phyloP scores from a whole-genome alignment of 2,113 vertebrate genomes.

The Nothocercus nigrocapillus region DNA sequence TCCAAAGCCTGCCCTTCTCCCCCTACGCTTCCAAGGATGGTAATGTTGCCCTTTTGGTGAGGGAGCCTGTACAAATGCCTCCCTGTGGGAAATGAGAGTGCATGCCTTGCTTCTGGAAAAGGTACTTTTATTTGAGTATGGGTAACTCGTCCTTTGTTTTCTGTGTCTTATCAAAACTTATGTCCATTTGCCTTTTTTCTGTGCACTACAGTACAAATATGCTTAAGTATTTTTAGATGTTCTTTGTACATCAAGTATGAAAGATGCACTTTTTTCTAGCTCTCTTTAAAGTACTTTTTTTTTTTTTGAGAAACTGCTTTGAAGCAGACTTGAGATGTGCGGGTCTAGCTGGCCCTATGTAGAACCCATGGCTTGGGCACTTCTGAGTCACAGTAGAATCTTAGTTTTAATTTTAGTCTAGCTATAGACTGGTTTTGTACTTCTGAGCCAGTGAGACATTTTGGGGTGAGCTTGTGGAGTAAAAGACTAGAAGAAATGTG shows the following conservation, averaged over 20 bases:
- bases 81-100: fast-evolving
- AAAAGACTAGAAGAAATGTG: background rate
- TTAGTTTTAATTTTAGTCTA: background rate
- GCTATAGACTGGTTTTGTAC: background rate
- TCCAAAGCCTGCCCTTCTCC: background rate
- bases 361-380: background rate
- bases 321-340: background rate
- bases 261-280: background rate
- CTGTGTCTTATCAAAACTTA: fast-evolving
- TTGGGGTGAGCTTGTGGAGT: background rate
- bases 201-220: background rate
- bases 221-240: background rate
- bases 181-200: background rate
- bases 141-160: background rate
- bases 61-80: background rate
- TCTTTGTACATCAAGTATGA: background rate
- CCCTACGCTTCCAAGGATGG: background rate
- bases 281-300: background rate
- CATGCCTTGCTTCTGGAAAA: background rate
- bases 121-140: background rate
- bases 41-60: background rate
- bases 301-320: background rate
- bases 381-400: background rate
- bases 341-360: background rate
- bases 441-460: background rate